Base-by-base conservation (phyloP, 1,140 invertebrate genomes). In the Drosophila lacertosa region DNA sequence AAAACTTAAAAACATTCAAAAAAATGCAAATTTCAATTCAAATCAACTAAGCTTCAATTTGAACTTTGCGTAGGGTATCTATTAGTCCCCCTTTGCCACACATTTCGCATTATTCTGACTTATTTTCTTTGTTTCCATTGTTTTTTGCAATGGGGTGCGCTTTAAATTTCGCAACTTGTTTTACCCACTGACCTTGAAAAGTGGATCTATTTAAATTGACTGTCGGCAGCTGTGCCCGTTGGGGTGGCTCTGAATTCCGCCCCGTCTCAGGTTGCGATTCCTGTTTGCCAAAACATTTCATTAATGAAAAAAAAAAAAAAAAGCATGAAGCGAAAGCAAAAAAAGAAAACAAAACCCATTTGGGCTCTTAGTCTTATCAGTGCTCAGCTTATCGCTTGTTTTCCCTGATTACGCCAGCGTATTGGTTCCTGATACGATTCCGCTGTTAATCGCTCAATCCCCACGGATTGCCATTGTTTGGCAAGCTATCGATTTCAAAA, bases 111-210 rank as follows among this genome's bases (percentile, higher is more conserved):
- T 6, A n/a, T 22, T 4, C 10, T 39, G 29, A 53, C 15, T 63
- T 54, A 24, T 26, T 48, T 37, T 55, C 33, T 18, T 37, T 24
- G 29, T 66, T 64, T n/a, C n/a, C n/a, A n/a, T n/a, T n/a, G n/a
- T n/a, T 62, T 48, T 62, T 44, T 48, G 73, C 72, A 24, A 77
- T 59, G 40, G 69, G 69, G 69, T 72, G 69, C 54, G 33, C 18
- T 55, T 55, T 16, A 54, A 58, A 58, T 70, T 77, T 88, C 62
- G 77, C 82, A 81, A 86, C 82, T 88, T 78, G 86, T 89, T 89
- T 84, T 89, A 86, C 86, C 81, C 81, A 86, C 86, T 89, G 86
- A 89, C 86, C 86, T 89, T 89, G 86, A 89, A 89, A 89, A 89
- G 77, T 69, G 72, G 63, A 89, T 79, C 67, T 59, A 76, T 82